Base-by-base conservation (phyloP, 2,113 vertebrate genomes). In the Pseudorhombus dupliciocellatus region DNA sequence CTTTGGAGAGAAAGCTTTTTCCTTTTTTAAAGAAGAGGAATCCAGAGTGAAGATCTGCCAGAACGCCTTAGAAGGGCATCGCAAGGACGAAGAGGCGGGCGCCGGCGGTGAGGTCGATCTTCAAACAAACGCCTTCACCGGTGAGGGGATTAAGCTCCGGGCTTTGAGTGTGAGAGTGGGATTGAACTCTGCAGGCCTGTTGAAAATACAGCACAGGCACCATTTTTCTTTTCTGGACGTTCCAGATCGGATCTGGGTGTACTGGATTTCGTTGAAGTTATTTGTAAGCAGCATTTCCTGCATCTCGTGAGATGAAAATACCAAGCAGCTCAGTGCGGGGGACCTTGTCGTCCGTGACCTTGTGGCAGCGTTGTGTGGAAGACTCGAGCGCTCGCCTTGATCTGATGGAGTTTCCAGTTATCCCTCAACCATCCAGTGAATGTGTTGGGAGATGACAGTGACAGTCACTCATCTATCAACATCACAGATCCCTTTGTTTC, bases 71-170 rank as follows among this genome's bases (percentile, higher is more conserved):
- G 83, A 89, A 92, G 89, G 88, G 67, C 88, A 72, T 18, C 34
- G 77, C 86, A 92, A 93, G 90, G 91, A 92, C 89, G 21, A 66
- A 67, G 74, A 79, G 84, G 67, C 55, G 22, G 70, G 76, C n/a
- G 70, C 73, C 81, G 66, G 81, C 26, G 50, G 87, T 77, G 64
- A 87, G 77, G 83, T 80, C 78, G 58, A 76, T 87, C 86, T 85
- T 87, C 90, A 91, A 88, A 91, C 82, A 91, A 87, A 89, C 66
- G 72, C 70, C 80, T 85, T 88, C 79, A 60, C 87, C 60, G 56
- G 76, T 56, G 75, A 88, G 76, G 79, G 84, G 91, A 92, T 90
- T 92, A 92, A 85, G 84, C 73, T 77, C 87, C 22, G 40, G 84
- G 89, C 84, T 90, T 81, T 90, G 85, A 72, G 88, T 88, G 83